Evolutionary conservation across 2,888 invertebrate genomes (phyloP).

Genomic region (Poecilobothrus nobilitatus): DNA sequence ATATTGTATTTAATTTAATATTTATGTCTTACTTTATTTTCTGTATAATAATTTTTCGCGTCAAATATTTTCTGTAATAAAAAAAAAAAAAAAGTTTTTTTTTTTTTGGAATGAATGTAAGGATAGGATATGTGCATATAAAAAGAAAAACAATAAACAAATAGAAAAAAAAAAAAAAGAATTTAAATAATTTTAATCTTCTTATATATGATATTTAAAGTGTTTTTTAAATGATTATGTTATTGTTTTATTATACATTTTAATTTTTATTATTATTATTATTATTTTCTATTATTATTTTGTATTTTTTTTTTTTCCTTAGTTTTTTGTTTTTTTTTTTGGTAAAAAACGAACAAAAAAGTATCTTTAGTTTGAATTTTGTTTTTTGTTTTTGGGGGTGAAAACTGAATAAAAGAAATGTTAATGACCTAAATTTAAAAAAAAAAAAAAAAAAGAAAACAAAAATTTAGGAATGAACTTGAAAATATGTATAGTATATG

Average conservation of each 20-base stretch:
- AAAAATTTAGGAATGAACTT: slow-evolving; percentile 1
- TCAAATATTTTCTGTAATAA: no score
- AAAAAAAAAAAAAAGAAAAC: not conserved
- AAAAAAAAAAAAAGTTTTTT: no score
- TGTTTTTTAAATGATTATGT: slow-evolving; percentile 1
- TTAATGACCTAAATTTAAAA: slow-evolving; percentile 6
- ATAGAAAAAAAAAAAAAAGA: not conserved
- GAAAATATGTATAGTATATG: not conserved
- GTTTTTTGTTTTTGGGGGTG: no score
- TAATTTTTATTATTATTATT: not conserved
- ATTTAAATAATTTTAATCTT: slow-evolving; percentile 1
- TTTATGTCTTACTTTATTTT: not conserved
- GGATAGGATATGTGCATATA: not conserved
- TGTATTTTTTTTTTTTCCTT: no score
- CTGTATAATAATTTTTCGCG: not conserved
- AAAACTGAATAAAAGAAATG: not conserved
- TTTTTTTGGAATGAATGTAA: no score
- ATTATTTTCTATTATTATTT: not conserved
- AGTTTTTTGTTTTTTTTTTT: no score
- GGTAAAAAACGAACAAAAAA: no score
- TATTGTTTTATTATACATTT: slow-evolving; percentile 4
- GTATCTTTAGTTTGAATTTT: no score
- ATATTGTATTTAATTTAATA: not conserved
- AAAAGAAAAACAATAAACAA: not conserved
- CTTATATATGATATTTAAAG: not conserved